Base-by-base conservation (phyloP, 2,888 invertebrate species). In the Poecilus cupreus region DNA sequence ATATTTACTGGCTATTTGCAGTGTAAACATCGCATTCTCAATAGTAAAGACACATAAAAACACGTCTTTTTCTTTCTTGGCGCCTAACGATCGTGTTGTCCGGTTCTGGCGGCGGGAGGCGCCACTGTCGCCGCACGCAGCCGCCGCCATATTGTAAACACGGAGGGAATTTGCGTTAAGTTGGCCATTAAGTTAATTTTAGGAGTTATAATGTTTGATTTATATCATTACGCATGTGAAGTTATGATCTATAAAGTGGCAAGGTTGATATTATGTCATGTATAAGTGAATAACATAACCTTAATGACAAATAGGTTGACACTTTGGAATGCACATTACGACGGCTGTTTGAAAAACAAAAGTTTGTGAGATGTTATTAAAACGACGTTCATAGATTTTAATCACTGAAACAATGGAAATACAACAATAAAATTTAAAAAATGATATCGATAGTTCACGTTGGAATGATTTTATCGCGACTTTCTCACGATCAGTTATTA, bases 191-290 rank as follows among this genome's bases (percentile, higher is more conserved):
- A 24, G 75, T 75, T 75, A 46, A 75, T 75, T 75, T 49, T 24
- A 51, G 16, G 49, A 46, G 51, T 32, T 16, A 26, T 75, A 51
- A 75, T 26, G 49, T 49, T 75, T 75, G 51, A 75, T 75, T 49
- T 75, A 6, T 26, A 26, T 51, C 51, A 49, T 75, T 51, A 75
- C 24, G 22, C 75, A 26, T 24, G 16, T 26, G 32, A 75, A 46
- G 32, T 75, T 75, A 75, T 75, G 75, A 75, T 75, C 75, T 75
- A 75, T 75, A 75, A 75, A 75, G 75, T 51, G 75, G 22, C 75
- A 75, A 75, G 75, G 75, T n/a, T 51, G 18, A 16, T 51, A 18
- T 51, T 51, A 51, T 51, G 51, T 51, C 51, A 51, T 18, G 18
- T 18, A 51, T 51, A 51, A 13, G 8, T 51, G 13, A 51, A 51